Conservation (phyloP, 2,797 vertebrate species). For the Phaenicophaeus curvirostris region DNA sequence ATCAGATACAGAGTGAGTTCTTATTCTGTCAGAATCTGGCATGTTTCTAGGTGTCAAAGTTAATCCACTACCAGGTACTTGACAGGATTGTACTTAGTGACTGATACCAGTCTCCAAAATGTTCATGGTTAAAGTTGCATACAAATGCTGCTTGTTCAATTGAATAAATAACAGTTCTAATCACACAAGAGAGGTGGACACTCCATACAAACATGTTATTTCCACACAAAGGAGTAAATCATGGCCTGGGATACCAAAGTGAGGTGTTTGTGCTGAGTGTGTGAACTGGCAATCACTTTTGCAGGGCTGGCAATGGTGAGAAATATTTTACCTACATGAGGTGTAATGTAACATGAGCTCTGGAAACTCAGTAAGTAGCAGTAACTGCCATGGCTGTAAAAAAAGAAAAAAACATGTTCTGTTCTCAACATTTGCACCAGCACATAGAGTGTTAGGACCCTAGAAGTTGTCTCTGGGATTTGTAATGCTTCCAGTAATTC, state of each 20-base stretch:
- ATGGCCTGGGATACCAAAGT: neutral
- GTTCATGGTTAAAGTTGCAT: conserved; percentile 64
- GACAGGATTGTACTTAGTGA: conserved; percentile 63
- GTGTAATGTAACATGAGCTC: neutral
- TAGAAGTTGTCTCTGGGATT: neutral
- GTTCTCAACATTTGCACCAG: neutral
- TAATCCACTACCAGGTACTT: conserved; percentile 74
- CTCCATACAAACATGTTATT: neutral
- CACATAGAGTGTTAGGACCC: neutral
- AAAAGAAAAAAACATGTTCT: neutral
- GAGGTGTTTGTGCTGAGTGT: neutral
- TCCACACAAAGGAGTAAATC: neutral
- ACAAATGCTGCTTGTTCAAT: conserved; percentile 63
- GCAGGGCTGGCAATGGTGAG: neutral
- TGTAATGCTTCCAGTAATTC: neutral
- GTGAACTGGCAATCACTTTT: neutral
- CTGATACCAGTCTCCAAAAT: conserved; percentile 59
- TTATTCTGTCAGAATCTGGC: conserved; percentile 71
- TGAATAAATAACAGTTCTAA: conserved; percentile 50
- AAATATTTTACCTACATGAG: neutral
- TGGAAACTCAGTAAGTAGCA: neutral
- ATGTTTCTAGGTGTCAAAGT: conserved; percentile 71
- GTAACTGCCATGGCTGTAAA: neutral
- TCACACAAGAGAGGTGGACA: neutral
- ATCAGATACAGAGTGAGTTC: conserved; percentile 59